Percentiles rank a stretch among this genome's conserved stretches.
Evolutionary conservation across 1,140 invertebrate genomes (phyloP).

Genomic region (Orchestia grillus): DNA sequence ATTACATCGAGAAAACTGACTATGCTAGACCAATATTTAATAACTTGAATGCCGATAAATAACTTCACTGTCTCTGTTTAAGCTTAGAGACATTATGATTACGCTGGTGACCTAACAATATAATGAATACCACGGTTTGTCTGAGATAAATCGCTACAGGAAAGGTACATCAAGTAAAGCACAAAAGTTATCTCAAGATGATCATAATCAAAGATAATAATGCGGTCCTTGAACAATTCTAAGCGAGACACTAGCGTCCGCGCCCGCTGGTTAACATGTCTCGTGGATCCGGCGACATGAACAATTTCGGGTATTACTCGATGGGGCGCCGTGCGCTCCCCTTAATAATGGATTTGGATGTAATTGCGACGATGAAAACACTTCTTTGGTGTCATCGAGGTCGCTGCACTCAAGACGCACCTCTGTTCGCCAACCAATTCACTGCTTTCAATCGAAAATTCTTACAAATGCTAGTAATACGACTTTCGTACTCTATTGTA

Average conservation of each 20-base stretch:
- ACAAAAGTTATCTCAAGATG: slow-evolving; percentile 43
- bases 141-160: slow-evolving; percentile 34
- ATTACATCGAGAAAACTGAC: background rate
- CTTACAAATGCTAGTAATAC: background rate
- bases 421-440: background rate
- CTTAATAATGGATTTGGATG: slow-evolving; percentile 45
- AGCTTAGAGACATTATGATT: slow-evolving; percentile 2
- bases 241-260: slow-evolving; percentile 12
- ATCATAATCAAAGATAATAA: slow-evolving; percentile 46
- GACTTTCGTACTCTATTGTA: background rate
- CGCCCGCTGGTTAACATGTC: slow-evolving; percentile 18
- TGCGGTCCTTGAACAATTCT: slow-evolving; percentile 1
- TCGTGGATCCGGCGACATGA: slow-evolving; percentile 23
- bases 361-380: slow-evolving; percentile 41
- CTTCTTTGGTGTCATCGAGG: slow-evolving; percentile 12
- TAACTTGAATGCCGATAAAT: slow-evolving; percentile 33
- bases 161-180: slow-evolving; percentile 50
- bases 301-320: slow-evolving; percentile 47
- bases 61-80: background rate
- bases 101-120: background rate
- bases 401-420: slow-evolving; percentile 33
- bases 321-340: slow-evolving; percentile 20
- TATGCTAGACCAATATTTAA: background rate
- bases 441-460: background rate
- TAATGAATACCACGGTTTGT: background rate